Evolutionary conservation across 2,888 invertebrate genomes (phyloP).

Genomic region (Crossocerus cetratus): DNA sequence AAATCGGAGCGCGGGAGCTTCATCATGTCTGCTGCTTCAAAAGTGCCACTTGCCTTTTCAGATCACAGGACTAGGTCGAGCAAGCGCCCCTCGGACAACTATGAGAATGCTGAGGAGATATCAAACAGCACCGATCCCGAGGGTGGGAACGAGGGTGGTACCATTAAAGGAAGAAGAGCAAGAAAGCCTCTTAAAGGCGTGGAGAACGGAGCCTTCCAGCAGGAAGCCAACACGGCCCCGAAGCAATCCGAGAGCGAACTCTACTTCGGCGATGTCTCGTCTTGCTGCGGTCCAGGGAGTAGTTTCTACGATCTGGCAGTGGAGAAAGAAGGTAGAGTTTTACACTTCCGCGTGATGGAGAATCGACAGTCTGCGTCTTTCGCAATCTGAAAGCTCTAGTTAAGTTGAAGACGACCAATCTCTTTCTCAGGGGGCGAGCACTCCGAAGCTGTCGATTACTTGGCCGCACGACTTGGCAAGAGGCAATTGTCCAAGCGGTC

Average conservation of each 20-base stretch:
- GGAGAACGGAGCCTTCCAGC: conserved; percentile 87
- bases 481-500: conserved; percentile 81
- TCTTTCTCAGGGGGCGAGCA: conserved; percentile 58
- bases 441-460: conserved; percentile 79
- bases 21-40: not conserved
- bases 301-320: conserved; percentile 80
- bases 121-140: conserved; percentile 70
- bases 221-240: conserved; percentile 81
- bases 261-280: conserved; percentile 91
- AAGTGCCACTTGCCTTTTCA: not conserved
- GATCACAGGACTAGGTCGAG: conserved; percentile 62
- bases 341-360: not conserved
- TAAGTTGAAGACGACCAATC: not conserved
- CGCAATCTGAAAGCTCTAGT: not conserved
- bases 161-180: conserved; percentile 76
- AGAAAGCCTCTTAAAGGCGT: conserved; percentile 82
- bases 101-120: conserved; percentile 73
- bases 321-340: conserved; percentile 77
- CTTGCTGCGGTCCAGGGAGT: conserved; percentile 84
- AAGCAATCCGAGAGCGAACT: conserved; percentile 87
- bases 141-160: conserved; percentile 64
- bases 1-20: too few species aligned
- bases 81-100: conserved; percentile 71
- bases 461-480: conserved; percentile 79
- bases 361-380: too few species aligned